Evolutionary conservation across 2,797 vertebrate species (phyloP).

Genomic region (Babyrousa celebensis): DNA sequence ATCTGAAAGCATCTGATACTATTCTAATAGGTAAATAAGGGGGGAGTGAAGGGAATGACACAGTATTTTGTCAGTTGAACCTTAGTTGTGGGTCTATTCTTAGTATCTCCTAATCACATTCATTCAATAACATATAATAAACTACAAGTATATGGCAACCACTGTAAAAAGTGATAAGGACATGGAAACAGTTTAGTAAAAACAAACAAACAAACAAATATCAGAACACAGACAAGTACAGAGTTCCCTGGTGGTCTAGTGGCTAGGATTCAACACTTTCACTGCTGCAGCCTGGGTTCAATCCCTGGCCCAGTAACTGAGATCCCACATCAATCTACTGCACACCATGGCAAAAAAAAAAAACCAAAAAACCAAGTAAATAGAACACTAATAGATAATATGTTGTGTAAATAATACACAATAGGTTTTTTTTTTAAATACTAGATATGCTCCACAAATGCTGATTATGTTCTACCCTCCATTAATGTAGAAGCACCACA

Average conservation of each 20-base stretch:
- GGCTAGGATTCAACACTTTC: too few species aligned
- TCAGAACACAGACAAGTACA: background rate
- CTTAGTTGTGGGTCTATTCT: background rate
- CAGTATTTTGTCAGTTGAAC: background rate
- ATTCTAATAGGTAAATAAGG: background rate
- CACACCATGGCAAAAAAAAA: too few species aligned
- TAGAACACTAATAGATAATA: background rate
- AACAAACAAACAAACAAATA: constrained; percentile 55
- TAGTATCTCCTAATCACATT: background rate
- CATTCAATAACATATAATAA: constrained; percentile 29
- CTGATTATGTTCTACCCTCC: background rate
- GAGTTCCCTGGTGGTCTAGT: too few species aligned
- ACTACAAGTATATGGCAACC: background rate
- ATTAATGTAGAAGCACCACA: background rate
- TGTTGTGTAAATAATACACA: background rate
- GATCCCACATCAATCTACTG: too few species aligned
- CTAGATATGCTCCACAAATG: background rate
- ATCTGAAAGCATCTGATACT: background rate
- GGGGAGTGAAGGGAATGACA: background rate
- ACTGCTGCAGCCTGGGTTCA: too few species aligned
- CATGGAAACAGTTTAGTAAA: background rate
- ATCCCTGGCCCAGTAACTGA: too few species aligned
- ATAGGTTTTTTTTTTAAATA: background rate
- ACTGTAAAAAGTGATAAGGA: background rate
- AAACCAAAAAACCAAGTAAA: background rate